Percentiles rank a stretch among this genome's conserved stretches.
Evolutionary conservation across 2,113 vertebrate species (phyloP).

Genomic region (Stigmatopora argus): DNA sequence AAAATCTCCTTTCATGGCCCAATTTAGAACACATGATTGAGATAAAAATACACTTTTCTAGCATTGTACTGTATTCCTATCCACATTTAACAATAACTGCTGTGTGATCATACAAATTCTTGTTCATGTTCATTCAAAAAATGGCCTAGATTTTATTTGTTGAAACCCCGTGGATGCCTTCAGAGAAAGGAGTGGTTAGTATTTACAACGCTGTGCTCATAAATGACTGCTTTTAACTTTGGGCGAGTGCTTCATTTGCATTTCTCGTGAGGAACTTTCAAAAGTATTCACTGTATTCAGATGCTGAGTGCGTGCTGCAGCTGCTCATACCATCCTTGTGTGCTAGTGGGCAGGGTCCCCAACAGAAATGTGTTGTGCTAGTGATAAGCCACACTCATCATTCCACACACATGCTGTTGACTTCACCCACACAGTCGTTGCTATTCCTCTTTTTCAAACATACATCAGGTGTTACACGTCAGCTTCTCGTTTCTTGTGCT

Average conservation of each 20-base stretch:
- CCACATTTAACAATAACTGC: too few species aligned
- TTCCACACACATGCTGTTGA: neutral
- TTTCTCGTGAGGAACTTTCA: neutral
- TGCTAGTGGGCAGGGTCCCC: neutral
- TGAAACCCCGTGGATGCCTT: neutral
- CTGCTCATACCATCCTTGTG: neutral
- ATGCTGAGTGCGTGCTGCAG: constrained; percentile 2
- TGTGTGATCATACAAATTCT: neutral
- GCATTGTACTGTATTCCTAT: neutral
- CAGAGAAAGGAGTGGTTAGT: neutral
- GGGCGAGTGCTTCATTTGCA: neutral
- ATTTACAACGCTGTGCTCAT: neutral
- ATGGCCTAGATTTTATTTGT: neutral
- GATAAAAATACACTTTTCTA: neutral
- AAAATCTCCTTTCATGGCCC: neutral
- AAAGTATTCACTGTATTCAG: neutral
- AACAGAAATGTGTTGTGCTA: neutral
- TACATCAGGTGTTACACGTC: neutral
- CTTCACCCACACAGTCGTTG: neutral
- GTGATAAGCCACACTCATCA: neutral
- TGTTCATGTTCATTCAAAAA: neutral
- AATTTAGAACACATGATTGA: neutral
- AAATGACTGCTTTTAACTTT: neutral
- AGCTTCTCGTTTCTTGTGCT: constrained; percentile 43
- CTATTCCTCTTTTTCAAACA: neutral